Evolutionary conservation across 1,140 invertebrate genomes (phyloP).

Genomic region (Macrosteles quadrilineatus): DNA sequence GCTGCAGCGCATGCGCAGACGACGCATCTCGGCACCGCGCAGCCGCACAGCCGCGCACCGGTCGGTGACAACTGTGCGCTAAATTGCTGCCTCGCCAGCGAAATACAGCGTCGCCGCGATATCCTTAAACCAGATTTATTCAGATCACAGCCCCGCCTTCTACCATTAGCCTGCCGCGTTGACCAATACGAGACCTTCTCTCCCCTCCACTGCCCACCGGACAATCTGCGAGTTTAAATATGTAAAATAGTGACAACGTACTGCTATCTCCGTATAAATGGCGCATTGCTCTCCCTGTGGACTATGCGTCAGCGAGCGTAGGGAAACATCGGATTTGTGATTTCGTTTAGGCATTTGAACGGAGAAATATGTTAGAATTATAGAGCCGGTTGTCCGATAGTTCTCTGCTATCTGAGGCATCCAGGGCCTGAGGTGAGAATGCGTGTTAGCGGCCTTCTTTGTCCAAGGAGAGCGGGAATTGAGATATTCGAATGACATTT

Average conservation of each 20-base stretch:
- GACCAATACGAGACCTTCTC: background rate
- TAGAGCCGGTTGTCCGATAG: too few species aligned
- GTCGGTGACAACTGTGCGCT: background rate
- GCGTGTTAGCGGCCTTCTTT: too few species aligned
- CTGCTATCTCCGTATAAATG: conserved; percentile 11
- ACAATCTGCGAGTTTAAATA: conserved; percentile 21
- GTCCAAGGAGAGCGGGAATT: too few species aligned
- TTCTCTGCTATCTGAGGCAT: too few species aligned
- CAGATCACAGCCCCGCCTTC: conserved; percentile 14
- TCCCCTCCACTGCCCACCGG: conserved; percentile 6
- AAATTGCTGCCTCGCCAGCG: conserved; percentile 2
- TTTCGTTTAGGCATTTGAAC: too few species aligned
- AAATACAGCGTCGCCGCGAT: conserved; percentile 10
- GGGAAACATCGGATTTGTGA: too few species aligned
- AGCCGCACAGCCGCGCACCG: background rate
- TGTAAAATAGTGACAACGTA: conserved; percentile 25
- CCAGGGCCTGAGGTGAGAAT: too few species aligned
- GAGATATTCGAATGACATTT: too few species aligned
- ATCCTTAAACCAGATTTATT: conserved; percentile 27
- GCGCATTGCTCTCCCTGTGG: background rate
- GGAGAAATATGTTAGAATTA: too few species aligned
- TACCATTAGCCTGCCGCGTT: background rate
- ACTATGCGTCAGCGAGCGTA: too few species aligned
- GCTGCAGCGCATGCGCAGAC: background rate
- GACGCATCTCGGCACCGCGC: background rate